Evolutionary conservation across 1,140 invertebrate genomes (phyloP).

Genomic region (Drosophila watanabei): DNA sequence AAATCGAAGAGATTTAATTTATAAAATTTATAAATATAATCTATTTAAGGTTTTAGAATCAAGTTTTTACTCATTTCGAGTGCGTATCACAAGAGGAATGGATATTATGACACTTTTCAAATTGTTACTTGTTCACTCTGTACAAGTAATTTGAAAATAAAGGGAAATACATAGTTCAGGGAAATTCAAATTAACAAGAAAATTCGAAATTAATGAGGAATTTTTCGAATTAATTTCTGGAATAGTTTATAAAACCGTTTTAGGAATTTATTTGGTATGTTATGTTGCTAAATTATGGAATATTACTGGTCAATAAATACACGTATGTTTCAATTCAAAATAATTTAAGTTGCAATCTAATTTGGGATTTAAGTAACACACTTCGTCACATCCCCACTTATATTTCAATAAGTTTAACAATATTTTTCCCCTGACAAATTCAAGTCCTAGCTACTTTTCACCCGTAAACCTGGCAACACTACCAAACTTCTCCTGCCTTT

Average conservation of each 20-base stretch:
- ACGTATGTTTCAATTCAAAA: not conserved
- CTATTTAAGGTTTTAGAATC: not conserved
- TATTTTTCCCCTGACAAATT: not conserved
- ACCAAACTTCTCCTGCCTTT: not conserved
- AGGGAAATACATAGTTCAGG: accelerated
- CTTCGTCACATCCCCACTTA: too few relatives aligned
- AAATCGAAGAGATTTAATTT: not conserved
- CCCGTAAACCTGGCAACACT: not conserved
- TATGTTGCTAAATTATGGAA: not conserved
- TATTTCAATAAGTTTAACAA: not conserved
- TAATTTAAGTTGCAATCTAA: not conserved
- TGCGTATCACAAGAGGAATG: not conserved
- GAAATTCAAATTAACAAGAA: not conserved
- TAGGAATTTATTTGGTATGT: not conserved
- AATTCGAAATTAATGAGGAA: not conserved
- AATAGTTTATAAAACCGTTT: not conserved
- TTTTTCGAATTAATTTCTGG: too few relatives aligned
- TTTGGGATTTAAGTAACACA: not conserved
- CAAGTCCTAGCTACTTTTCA: conserved; percentile 8
- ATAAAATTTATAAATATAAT: not conserved
- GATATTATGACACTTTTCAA: too few relatives aligned
- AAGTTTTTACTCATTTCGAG: accelerated
- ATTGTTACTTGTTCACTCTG: not conserved
- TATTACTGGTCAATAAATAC: not conserved
- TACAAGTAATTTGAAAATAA: not conserved